Conservation (phyloP, 2,113 vertebrate species). For the Syrrhaptes paradoxus region DNA sequence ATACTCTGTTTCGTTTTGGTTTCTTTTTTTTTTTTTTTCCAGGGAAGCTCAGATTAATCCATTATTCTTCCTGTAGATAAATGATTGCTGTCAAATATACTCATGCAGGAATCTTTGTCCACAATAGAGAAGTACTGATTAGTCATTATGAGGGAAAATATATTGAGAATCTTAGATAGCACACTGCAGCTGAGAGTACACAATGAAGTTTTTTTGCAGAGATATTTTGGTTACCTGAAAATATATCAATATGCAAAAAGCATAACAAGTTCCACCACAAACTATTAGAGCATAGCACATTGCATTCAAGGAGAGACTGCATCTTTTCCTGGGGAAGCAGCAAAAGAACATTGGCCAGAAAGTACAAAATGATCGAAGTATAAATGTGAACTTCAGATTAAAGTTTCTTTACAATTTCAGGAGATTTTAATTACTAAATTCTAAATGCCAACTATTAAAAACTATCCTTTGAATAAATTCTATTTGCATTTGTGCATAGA, state of each 20-base stretch:
- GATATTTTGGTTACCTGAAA: conserved; percentile 15
- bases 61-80: conserved; percentile 47
- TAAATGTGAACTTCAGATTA: background rate
- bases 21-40: background rate
- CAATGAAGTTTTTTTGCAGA: background rate
- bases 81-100: conserved; percentile 49
- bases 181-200: background rate
- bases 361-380: background rate
- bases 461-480: background rate
- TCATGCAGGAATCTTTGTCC: conserved; percentile 16
- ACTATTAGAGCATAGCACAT: background rate
- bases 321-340: background rate
- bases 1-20: background rate
- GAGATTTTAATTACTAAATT: background rate
- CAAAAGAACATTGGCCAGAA: background rate
- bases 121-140: conserved; percentile 23
- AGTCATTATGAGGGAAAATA: conserved; percentile 16
- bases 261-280: background rate
- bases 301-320: background rate
- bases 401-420: background rate
- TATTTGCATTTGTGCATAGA: background rate
- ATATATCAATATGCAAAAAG: conserved; percentile 15
- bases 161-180: conserved; percentile 6
- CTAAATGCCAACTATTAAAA: background rate
- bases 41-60: conserved; percentile 12